Evolutionary conservation across 2,797 vertebrate species (phyloP).

Genomic region (Hylomyscus alleni): DNA sequence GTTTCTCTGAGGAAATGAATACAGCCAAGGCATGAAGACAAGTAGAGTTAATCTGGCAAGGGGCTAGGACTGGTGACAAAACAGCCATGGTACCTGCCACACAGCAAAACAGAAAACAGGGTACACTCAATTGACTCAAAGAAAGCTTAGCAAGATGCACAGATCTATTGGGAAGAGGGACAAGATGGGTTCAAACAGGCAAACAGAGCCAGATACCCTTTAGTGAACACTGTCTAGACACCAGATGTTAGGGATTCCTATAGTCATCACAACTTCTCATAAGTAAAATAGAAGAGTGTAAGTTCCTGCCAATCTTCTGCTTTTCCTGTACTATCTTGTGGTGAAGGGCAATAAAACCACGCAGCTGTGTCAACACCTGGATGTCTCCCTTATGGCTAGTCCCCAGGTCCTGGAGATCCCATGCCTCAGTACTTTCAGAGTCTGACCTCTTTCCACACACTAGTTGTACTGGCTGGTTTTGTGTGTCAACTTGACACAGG

Average conservation of each 20-base stretch:
- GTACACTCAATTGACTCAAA: not conserved
- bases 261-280: not conserved
- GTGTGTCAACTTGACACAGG: too few species aligned
- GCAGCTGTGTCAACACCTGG: not conserved
- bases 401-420: not conserved
- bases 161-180: not conserved
- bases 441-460: not conserved
- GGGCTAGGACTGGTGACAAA: not conserved
- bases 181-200: not conserved
- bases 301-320: not conserved
- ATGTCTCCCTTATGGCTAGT: not conserved
- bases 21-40: not conserved
- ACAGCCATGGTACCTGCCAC: not conserved
- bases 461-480: too few species aligned
- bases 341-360: not conserved
- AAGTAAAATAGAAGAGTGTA: not conserved
- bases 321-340: not conserved
- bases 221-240: not conserved
- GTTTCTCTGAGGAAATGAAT: constrained; percentile 19
- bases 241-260: not conserved
- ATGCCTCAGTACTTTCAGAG: not conserved
- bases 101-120: not conserved
- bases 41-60: not conserved
- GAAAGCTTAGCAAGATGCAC: not conserved
- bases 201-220: not conserved